Conservation (phyloP, 1,140 invertebrate species). For the Apis mellifera region DNA sequence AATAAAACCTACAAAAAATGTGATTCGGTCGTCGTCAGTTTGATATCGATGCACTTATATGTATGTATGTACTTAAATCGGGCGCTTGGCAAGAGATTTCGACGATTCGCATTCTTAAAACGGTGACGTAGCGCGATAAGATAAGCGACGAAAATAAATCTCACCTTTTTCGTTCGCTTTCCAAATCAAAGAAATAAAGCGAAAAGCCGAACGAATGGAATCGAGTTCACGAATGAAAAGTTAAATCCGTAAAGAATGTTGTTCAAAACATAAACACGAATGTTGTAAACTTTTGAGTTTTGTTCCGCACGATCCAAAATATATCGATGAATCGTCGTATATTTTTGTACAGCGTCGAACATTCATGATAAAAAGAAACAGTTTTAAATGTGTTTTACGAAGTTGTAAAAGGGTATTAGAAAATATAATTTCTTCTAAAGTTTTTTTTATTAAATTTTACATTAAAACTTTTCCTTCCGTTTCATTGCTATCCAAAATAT, state of each 20-base stretch:
- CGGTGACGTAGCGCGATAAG: slow-evolving; percentile 55
- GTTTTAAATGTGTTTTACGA: neutral
- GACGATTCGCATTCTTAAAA: slow-evolving; percentile 47
- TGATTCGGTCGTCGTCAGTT: neutral
- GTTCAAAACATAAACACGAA: neutral
- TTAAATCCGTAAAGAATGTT: neutral
- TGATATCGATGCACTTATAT: slow-evolving; percentile 4
- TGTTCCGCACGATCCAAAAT: neutral
- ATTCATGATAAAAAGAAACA: neutral
- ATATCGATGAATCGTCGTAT: neutral
- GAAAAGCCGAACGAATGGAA: neutral
- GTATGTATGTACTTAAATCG: neutral
- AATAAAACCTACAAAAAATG: neutral
- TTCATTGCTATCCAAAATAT: neutral
- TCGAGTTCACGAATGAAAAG: slow-evolving; percentile 5
- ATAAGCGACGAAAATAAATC: slow-evolving; percentile 53
- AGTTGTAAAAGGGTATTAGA: neutral
- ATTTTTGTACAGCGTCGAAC: neutral
- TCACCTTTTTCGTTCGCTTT: slow-evolving; percentile 28
- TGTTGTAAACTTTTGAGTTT: neutral
- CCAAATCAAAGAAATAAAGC: neutral
- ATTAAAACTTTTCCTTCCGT: neutral
- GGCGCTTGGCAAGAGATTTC: slow-evolving; percentile 19
- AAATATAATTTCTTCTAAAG: too few species aligned
- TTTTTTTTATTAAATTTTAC: too few species aligned